Conservation (phyloP, 2,888 invertebrate genomes). For the Eilema sororculum region DNA sequence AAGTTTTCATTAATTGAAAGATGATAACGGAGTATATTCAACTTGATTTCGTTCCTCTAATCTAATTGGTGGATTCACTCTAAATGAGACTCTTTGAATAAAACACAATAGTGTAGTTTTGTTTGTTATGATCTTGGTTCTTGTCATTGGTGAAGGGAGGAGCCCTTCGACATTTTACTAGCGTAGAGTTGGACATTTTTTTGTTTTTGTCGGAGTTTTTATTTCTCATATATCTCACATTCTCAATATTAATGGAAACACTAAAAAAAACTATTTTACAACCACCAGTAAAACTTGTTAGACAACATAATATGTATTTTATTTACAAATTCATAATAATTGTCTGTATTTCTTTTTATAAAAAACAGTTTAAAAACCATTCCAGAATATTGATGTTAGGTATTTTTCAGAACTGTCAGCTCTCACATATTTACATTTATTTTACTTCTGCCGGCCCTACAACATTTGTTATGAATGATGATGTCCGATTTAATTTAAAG, state of each 20-base stretch:
- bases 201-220: too few relatives aligned
- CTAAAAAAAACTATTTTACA: too few relatives aligned
- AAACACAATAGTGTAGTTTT: background rate
- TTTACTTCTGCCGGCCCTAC: conserved; percentile 11
- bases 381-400: background rate
- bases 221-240: too few relatives aligned
- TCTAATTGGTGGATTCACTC: background rate
- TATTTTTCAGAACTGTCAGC: background rate
- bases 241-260: too few relatives aligned
- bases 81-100: background rate
- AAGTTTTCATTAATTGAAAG: background rate
- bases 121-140: background rate
- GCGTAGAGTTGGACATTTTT: background rate
- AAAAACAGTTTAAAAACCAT: background rate
- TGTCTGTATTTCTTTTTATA: background rate
- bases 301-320: background rate
- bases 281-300: background rate
- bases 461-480: conserved; percentile 43
- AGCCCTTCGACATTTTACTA: too few relatives aligned
- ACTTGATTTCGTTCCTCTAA: background rate
- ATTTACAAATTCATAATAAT: background rate
- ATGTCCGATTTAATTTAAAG: conserved; percentile 52
- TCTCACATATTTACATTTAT: conserved; percentile 13
- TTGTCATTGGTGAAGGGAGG: background rate
- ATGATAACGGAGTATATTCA: background rate